Base-by-base conservation (phyloP, 2,113 vertebrate genomes). In the Acrocephalus arundinaceus region DNA sequence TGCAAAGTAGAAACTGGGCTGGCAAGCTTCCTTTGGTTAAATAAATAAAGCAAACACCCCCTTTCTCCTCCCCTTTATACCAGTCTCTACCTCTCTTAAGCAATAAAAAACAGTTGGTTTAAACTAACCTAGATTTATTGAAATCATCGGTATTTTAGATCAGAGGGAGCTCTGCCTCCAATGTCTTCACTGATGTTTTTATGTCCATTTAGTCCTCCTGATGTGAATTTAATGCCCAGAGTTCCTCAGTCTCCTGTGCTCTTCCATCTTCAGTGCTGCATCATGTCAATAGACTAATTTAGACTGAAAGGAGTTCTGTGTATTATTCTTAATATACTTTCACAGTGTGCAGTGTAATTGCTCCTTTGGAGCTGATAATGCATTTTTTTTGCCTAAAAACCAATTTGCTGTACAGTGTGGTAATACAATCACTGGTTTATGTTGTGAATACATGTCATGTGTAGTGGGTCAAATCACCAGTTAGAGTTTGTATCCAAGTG, bases 291-390 rank as follows among this genome's bases (percentile, higher is more conserved):
- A 72, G 39, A 85, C 79, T 95, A 96, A 93, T 35, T 87, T 92
- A 92, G 89, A 70, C 72, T 91, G 61, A 80, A 62, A 15, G 15
- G 51, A 77, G 84, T 95, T 90, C 54, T 88, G 49, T 89, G n/a
- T 93, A 68, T 97, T 94, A 85, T 93, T 92, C 52, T 95, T 94
- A 96, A 96, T 92, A 87, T 61, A 61, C 75, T 85, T 94, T 97
- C 96, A 97, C 74, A 91, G 66, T 85, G 81, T 95, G 87, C n/a
- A 63, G 57, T 75, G 52, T 95, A 98, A 98, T 96, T 97, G 92
- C 79, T 96, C 91, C 93, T 97, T 94, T 97, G 97, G 91, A 97
- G 94, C 76, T 95, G 89, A 88, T 95, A 97, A 93, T 96, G 83
- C 13, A 84, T 97, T 97, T 88, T 76, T 70, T 95, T 85, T 91